These are phyloP conservation scores for Drosophila formosana DNA, from an alignment of 2,888 invertebrate species.

Conservation along the genomic window DNA sequence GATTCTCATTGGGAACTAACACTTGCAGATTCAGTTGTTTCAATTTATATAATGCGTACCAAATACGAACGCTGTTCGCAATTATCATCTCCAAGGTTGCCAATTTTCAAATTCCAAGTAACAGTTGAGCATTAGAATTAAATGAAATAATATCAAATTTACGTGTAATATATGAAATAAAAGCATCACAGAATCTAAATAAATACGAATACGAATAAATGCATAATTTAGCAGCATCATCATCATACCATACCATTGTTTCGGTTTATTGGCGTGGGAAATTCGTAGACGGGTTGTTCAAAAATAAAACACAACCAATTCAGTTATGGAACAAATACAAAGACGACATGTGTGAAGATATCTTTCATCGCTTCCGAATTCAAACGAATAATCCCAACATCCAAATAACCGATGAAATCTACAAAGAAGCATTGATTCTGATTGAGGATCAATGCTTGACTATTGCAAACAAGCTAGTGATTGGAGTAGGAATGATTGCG, in stretches of 20 bases:
- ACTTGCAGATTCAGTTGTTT: neutral
- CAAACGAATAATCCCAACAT: too few species aligned
- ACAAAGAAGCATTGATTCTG: too few species aligned
- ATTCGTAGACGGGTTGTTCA: conserved; percentile 27
- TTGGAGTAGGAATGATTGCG: too few species aligned
- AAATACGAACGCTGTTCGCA: too few species aligned
- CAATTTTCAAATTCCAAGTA: neutral
- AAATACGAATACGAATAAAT: conserved; percentile 26
- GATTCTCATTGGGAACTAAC: neutral
- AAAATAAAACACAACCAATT: conserved; percentile 71
- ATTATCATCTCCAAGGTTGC: conserved; percentile 12
- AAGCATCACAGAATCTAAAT: conserved; percentile 40
- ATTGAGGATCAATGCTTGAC: too few species aligned
- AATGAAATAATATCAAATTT: neutral
- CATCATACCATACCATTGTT: conserved; percentile 46
- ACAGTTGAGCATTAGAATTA: neutral
- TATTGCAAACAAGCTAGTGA: too few species aligned
- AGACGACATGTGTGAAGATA: neutral
- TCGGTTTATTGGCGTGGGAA: conserved; percentile 10
- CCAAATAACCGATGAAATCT: too few species aligned
- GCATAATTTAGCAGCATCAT: conserved; percentile 56
- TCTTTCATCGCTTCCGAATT: too few species aligned
- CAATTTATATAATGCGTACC: too few species aligned
- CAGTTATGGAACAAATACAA: too few species aligned
- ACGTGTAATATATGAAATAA: conserved; percentile 15